Evolutionary conservation across 1,140 invertebrate species (phyloP).

Genomic region (Metaphire vulgaris): DNA sequence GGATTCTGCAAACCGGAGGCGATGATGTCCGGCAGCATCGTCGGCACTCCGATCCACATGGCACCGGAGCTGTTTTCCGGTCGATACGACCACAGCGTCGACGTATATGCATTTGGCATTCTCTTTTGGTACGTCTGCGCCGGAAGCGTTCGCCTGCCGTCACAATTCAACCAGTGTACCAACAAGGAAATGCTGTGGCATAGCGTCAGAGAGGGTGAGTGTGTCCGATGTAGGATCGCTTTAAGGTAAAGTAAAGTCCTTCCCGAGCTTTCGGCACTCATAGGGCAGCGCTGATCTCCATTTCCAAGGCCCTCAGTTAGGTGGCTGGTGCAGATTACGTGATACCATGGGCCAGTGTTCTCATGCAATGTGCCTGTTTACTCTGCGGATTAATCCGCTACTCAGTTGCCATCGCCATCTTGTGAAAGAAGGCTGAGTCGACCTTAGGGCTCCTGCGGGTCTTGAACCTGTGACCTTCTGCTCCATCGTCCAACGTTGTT

Average conservation of each 20-base stretch:
- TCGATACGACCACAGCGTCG: slow-evolving; percentile 73
- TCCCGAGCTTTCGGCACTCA: background rate
- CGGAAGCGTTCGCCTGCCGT: slow-evolving; percentile 70
- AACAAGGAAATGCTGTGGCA: slow-evolving; percentile 83
- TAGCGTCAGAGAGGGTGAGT: slow-evolving; percentile 70
- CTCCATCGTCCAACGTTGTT: too few relatives aligned
- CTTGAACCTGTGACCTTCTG: too few relatives aligned
- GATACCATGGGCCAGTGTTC: background rate
- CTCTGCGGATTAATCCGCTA: background rate
- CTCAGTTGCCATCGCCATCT: too few relatives aligned
- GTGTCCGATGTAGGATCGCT: background rate
- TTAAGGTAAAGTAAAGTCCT: background rate
- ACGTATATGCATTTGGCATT: slow-evolving; percentile 85
- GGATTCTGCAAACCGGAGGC: slow-evolving; percentile 86
- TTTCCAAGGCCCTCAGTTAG: too few relatives aligned
- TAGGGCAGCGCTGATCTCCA: too few relatives aligned
- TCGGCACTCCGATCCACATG: slow-evolving; percentile 84
- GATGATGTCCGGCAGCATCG: slow-evolving; percentile 69
- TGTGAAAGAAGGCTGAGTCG: too few relatives aligned
- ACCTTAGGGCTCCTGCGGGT: too few relatives aligned
- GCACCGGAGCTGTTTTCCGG: slow-evolving; percentile 77
- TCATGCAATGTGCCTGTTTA: background rate
- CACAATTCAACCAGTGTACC: slow-evolving; percentile 74
- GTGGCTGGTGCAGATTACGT: too few relatives aligned
- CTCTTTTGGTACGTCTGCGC: slow-evolving; percentile 86